Evolutionary conservation across 2,888 invertebrate genomes (phyloP).

Genomic region (Acronicta psi): DNA sequence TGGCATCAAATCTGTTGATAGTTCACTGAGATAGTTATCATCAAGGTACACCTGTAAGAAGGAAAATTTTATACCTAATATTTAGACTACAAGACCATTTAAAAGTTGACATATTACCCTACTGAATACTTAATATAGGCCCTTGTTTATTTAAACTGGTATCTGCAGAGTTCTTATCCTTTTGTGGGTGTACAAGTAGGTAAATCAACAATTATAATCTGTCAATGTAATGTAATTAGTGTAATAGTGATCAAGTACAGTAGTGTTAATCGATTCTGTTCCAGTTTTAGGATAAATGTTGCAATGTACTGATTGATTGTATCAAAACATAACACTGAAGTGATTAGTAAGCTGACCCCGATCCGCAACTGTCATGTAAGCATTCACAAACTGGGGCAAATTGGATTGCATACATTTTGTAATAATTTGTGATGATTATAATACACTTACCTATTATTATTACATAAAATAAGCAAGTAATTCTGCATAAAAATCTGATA

Average conservation of each 20-base stretch:
- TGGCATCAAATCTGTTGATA: constrained; percentile 86
- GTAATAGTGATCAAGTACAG: constrained; percentile 15
- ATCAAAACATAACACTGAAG: constrained; percentile 71
- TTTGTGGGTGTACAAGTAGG: not conserved
- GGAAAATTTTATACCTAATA: no score
- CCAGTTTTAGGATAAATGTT: constrained; percentile 69
- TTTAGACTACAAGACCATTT: no score
- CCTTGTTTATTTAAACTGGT: not conserved
- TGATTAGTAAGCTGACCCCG: constrained; percentile 83
- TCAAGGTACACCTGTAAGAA: constrained; percentile 91
- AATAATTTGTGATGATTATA: constrained; percentile 53
- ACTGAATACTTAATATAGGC: no score
- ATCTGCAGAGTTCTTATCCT: constrained; percentile 21
- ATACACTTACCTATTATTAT: constrained; percentile 36
- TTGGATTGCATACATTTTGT: constrained; percentile 63
- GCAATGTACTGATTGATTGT: constrained; percentile 73
- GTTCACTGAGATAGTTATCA: constrained; percentile 88
- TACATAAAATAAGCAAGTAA: no score
- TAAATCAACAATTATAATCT: no score
- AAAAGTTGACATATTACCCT: no score
- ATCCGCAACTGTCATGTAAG: constrained; percentile 78
- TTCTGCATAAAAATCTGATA: constrained; percentile 14
- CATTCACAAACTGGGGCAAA: constrained; percentile 79
- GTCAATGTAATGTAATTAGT: constrained; percentile 32
- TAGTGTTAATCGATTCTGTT: constrained; percentile 41